Conservation (phyloP, 2,797 vertebrate species). For the Arrhamphus sclerolepis region DNA sequence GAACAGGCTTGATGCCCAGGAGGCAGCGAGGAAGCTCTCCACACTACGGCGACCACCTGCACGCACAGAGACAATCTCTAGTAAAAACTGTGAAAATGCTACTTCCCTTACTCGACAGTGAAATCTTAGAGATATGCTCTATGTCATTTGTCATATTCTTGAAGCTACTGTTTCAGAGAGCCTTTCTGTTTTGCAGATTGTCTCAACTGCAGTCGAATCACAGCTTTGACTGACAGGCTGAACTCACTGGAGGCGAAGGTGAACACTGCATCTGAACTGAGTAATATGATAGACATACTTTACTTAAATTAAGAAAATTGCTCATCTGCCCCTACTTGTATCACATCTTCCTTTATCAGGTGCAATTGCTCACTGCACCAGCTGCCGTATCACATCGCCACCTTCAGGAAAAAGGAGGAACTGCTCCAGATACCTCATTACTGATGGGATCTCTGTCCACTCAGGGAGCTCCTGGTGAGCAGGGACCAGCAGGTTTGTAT, state of each 20-base stretch:
- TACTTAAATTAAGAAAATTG: neutral
- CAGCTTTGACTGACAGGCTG: constrained; percentile 84
- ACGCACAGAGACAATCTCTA: constrained; percentile 68
- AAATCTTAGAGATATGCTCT: neutral
- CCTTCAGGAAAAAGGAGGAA: constrained; percentile 55
- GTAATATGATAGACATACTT: neutral
- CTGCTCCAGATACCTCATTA: constrained; percentile 56
- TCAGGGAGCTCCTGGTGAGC: constrained; percentile 84
- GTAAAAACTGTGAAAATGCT: constrained; percentile 59
- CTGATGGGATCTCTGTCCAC: constrained; percentile 81
- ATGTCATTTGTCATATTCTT: constrained; percentile 3
- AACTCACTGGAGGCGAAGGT: constrained; percentile 89
- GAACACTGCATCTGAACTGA: constrained; percentile 11
- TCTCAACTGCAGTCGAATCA: constrained; percentile 90
- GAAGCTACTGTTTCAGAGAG: constrained; percentile 2
- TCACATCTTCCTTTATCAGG: constrained; percentile 70
- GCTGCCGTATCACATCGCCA: constrained; percentile 58
- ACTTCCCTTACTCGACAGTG: neutral
- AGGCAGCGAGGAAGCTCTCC: constrained; percentile 72
- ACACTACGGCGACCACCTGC: constrained; percentile 71
- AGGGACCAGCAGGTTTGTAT: constrained; percentile 78
- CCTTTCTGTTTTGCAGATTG: constrained; percentile 79
- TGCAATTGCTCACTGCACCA: constrained; percentile 79
- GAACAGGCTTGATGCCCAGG: constrained; percentile 76
- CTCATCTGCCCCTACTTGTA: constrained; percentile 15